Evolutionary conservation across 2,888 invertebrate genomes (phyloP), one percentile per base, ranked within the genome.

Genomic region (Synanthedon andrenaeformis): DNA sequence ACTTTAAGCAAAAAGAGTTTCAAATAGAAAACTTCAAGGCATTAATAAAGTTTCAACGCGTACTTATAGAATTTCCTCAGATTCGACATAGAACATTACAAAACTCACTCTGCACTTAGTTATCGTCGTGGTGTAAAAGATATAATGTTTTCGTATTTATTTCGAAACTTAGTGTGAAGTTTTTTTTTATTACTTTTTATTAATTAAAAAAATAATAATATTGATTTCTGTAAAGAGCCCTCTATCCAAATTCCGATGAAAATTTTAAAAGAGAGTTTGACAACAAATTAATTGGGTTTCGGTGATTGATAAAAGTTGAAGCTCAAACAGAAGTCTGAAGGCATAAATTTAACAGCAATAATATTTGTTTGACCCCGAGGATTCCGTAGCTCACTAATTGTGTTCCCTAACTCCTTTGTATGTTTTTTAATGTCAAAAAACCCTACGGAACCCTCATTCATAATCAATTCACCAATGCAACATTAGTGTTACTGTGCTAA

Each of bases 401-500:
- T 67, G 62, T 63, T 59, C 66, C 62, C 60, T 61, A 60, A 59
- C 54, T 55, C 51, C 55, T 59, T 61, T 63, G 58, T 60, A 60
- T 62, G 58, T 42, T 61, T 57, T 53, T 57, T 61, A 59, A 55
- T 61, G 57, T 60, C 56, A 52, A 57, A 58, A 52, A 54, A 56
- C 58, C 65, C 82, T 84, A 82, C 86, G 85, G 81, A 74, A 80
- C 76, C 77, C 84, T 85, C 84, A 66, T 62, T 85, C 84, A 66
- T 62, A 65, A 59, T 63, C 51, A 65, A 68, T 72, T 76, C 80
- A 86, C 76, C 74, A 73, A 70, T 74, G 76, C 76, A 76, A 74
- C 76, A 73, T 83, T 86, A 87, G 85, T 85, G 82, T 85, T 35
- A 82, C 76, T 86, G 86, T 86, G 86, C 86, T 87, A 86, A 85